Base-by-base conservation (phyloP, 2,113 vertebrate species). In the Clarias gariepinus region DNA sequence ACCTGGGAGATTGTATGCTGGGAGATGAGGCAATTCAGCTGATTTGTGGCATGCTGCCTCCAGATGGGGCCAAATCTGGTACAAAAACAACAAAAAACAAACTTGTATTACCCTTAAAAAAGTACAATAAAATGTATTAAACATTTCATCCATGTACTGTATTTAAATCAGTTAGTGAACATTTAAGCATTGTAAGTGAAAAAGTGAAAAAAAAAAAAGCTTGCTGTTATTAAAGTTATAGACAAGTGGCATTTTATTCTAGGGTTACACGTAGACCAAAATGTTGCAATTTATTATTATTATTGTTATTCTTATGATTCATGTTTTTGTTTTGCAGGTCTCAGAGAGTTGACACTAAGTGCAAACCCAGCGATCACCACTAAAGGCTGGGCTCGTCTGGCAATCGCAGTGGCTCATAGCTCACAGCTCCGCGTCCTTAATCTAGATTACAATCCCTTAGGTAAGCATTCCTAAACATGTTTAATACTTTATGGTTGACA, bases 51-150 rank as follows among this genome's bases (percentile, higher is more conserved):
- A 96, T 99, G 90, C 95, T 99, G 85, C 98, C 98, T 0, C 98
- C 98, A 0, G 97, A 99, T 0, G 98, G 98, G 84, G 97, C 98
- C 81, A 99, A 98, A 93, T 98, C 98, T 63, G 98, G 98, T 98
- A 95, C 94, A 47, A 47, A 47, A 47, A 0, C 6, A 47, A 47
- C 0, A 47, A 6, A 47, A 41, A 41, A 41, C 3, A 71, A 16
- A 13, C 4, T 57, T 12, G 47, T 60, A 66, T 47, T 47, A 86
- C 21, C 21, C 61, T 12, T 3, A 55, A 57, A 73, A 36, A 71
- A 79, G 19, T 1, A 36, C 60, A 63, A 18, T 58, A 76, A 74
- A 85, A 28, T 77, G 0, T 10, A 55, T 16, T 33, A 16, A 74
- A 19, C 18, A 52, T 55, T 77, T 85, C 25, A 85, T n/a, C 60